Evolutionary conservation across 2,888 invertebrate species (phyloP), one percentile per base, ranked within the genome.

Genomic region (Epinotia bilunana): DNA sequence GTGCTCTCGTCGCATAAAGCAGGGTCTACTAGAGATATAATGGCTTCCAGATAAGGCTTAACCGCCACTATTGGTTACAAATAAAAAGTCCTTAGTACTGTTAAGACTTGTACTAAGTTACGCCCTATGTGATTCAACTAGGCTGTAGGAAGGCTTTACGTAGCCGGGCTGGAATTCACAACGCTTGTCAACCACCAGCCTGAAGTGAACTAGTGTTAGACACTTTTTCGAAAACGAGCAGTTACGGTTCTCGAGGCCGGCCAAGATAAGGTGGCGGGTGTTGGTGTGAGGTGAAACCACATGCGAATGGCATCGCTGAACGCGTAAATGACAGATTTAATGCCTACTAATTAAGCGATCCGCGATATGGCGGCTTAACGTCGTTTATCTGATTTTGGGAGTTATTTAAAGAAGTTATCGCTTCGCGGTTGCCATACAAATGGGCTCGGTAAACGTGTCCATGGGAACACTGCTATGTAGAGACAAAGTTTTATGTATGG

Each of bases 261-360:
- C n/a, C 53, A n/a, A 53, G n/a, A 53, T 53, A 53, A n/a, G 53
- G 53, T 7, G 1, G 13, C 16, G 49, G 7, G 53, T 53, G 13
- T 6, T n/a, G n/a, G 53, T 1, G 6, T 53, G 53, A 53, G 53
- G n/a, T n/a, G 2, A 53, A 53, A 53, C n/a, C 16, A n/a, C 53
- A n/a, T 7, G n/a, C 6, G 53, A 13, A 53, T 53, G n/a, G 53
- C 53, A 53, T 53, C 85, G 86, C 85, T 83, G 88, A 87, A 86
- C 86, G 87, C 84, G 86, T 84, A 90, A 91, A 90, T 89, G 91
- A 91, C 89, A 90, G 91, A 92, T 91, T 91, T 91, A 92, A 89
- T 89, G 88, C 87, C 85, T 84, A 87, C 89, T 91, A 92, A 92
- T 92, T 92, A 91, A 92, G 91, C 85, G 88, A 91, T 91, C 83